These are phyloP conservation scores for Burhinus bistriatus DNA, from an alignment of 2,113 vertebrate species.

Conservation along the genomic window DNA sequence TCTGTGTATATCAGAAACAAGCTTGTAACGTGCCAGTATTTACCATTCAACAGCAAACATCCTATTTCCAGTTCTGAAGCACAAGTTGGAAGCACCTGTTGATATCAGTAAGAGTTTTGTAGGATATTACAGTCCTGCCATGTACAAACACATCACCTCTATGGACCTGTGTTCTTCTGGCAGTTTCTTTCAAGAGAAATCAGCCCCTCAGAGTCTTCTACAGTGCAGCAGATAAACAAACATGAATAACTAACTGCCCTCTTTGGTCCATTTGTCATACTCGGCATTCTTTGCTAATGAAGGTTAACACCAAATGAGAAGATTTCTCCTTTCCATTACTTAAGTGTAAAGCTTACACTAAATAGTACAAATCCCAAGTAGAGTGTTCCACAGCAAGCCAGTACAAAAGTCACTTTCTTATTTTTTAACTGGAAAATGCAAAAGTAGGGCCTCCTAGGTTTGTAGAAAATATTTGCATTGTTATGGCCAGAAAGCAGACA, in stretches of 20 bases:
- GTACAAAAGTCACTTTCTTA: neutral
- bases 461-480: neutral
- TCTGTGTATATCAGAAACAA: too few relatives aligned
- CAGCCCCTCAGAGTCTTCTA: neutral
- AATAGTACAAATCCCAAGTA: neutral
- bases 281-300: accelerated
- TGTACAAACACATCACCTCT: neutral
- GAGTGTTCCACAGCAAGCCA: neutral
- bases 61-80: neutral
- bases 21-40: neutral
- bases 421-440: neutral
- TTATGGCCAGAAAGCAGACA: neutral
- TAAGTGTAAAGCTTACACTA: neutral
- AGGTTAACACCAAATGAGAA: neutral
- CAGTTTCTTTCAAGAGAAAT: neutral
- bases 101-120: neutral
- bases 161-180: neutral
- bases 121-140: neutral
- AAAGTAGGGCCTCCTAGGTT: neutral
- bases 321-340: neutral
- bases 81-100: neutral
- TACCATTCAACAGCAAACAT: neutral
- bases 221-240: neutral
- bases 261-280: neutral
- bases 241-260: neutral